phyloP scores from a whole-genome alignment of 2,888 invertebrate genomes.

The Theristus sp. region DNA sequence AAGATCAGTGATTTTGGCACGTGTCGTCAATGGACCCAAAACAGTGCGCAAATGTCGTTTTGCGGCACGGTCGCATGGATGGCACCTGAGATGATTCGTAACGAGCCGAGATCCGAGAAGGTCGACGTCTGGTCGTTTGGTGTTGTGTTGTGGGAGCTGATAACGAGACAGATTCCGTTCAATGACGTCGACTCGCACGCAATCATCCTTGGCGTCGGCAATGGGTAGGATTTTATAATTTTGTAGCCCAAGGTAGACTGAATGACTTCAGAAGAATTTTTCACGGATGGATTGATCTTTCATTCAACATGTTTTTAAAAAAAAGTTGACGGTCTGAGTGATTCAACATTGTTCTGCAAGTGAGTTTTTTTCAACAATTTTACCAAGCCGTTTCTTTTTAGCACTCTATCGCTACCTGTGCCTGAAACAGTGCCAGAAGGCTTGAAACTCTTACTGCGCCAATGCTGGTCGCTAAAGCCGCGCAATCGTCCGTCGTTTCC shows the following conservation, averaged over 20 bases:
- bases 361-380: neutral
- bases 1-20: constrained; percentile 98
- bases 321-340: no score
- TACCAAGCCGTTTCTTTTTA: constrained; percentile 40
- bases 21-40: constrained; percentile 67
- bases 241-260: no score
- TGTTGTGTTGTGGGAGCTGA: constrained; percentile 88
- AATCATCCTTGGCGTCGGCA: constrained; percentile 90
- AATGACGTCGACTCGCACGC: constrained; percentile 85
- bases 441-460: constrained; percentile 40
- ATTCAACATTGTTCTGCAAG: no score
- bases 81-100: constrained; percentile 94
- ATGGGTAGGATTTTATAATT: no score
- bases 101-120: constrained; percentile 87
- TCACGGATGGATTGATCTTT: no score
- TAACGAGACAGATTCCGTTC: constrained; percentile 81
- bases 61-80: constrained; percentile 98
- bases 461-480: constrained; percentile 75
- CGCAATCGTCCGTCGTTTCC: constrained; percentile 72
- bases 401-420: constrained; percentile 72
- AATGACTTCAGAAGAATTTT: neutral
- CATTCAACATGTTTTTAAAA: no score
- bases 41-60: constrained; percentile 90
- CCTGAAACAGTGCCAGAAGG: constrained; percentile 64
- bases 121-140: constrained; percentile 96